Percentiles rank a stretch among this genome's conserved stretches.
phyloP scores from a whole-genome alignment of 30 jellyfish, hydroid and myxozoan species.

The Pelagia noctiluca region DNA sequence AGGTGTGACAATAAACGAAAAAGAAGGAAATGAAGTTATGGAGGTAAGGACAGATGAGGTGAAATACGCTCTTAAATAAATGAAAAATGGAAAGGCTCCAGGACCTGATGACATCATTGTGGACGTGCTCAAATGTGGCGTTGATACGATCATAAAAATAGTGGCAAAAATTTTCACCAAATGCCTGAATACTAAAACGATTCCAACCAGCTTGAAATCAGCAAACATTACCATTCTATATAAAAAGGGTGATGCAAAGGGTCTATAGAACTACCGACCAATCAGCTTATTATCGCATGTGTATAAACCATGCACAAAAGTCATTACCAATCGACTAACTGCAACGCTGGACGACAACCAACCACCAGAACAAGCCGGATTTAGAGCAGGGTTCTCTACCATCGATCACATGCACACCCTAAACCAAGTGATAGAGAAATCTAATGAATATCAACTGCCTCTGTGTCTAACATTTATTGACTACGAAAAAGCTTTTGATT shows the following conservation, averaged over 20 bases:
- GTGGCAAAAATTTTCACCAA: conserved; percentile 8
- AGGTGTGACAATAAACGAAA: background rate
- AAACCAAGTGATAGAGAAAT: conserved; percentile 32
- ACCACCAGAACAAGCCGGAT: conserved; percentile 69
- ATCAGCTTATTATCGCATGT: conserved; percentile 36
- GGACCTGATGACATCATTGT: conserved; percentile 6
- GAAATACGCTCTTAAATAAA: background rate
- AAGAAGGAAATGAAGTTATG: conserved; percentile 2
- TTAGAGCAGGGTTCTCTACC: conserved; percentile 37
- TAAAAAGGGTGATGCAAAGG: conserved; percentile 17
- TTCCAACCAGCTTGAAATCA: conserved; percentile 11
- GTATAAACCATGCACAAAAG: conserved; percentile 34
- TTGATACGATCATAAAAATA: background rate
- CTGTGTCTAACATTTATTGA: conserved; percentile 37
- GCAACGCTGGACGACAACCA: conserved; percentile 33
- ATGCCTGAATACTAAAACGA: conserved; percentile 1
- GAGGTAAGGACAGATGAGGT: conserved; percentile 8
- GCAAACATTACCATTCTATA: conserved; percentile 12
- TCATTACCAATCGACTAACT: conserved; percentile 23
- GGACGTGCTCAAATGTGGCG: conserved; percentile 10
- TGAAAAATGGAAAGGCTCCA: conserved; percentile 5
- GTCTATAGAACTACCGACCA: conserved; percentile 35
- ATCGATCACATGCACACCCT: conserved; percentile 49
- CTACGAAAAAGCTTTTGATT: conserved; percentile 40
- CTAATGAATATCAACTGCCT: conserved; percentile 31